These are phyloP conservation scores for Aurelia aurita DNA, from an alignment of 30 jellyfish, hydroid and myxozoan genomes.

Conservation along the genomic window DNA sequence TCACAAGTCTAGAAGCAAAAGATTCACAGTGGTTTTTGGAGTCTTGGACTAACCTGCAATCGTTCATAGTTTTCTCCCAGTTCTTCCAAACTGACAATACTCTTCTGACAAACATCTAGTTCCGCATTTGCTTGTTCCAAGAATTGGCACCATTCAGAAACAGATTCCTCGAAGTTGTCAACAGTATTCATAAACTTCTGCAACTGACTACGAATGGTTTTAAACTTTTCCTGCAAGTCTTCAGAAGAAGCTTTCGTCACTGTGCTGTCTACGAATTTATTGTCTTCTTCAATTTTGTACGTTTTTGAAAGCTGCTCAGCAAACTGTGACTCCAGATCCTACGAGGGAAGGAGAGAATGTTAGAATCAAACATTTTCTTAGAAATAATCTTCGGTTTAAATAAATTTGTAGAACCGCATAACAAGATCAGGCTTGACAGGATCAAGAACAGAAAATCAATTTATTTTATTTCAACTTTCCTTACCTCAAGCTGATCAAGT, in stretches of 20 bases:
- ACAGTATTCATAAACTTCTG: not conserved
- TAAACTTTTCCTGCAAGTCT: not conserved
- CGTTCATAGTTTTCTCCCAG: conserved; percentile 54
- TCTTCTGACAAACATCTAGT: conserved; percentile 32
- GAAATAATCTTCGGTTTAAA: too few relatives aligned
- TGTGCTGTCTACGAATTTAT: not conserved
- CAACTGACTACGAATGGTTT: not conserved
- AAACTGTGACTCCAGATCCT: conserved; percentile 11
- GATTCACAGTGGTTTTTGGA: too few relatives aligned
- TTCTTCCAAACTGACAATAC: conserved; percentile 12
- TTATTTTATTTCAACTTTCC: too few relatives aligned
- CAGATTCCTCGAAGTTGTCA: conserved; percentile 35
- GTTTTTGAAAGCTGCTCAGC: conserved; percentile 7
- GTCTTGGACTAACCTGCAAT: conserved; percentile 54
- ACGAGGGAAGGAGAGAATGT: not conserved
- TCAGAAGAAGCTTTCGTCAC: not conserved
- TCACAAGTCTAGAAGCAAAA: too few relatives aligned
- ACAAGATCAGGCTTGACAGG: not conserved
- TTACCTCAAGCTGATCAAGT: conserved; percentile 32
- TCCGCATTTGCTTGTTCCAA: conserved; percentile 51
- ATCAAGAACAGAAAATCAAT: not conserved
- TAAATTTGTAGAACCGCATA: not conserved
- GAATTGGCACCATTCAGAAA: conserved; percentile 54
- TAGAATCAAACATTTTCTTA: not conserved
- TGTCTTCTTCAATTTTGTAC: not conserved